Base-by-base conservation (phyloP, 1,140 invertebrate species). In the Caenorhabditis inopinata region DNA sequence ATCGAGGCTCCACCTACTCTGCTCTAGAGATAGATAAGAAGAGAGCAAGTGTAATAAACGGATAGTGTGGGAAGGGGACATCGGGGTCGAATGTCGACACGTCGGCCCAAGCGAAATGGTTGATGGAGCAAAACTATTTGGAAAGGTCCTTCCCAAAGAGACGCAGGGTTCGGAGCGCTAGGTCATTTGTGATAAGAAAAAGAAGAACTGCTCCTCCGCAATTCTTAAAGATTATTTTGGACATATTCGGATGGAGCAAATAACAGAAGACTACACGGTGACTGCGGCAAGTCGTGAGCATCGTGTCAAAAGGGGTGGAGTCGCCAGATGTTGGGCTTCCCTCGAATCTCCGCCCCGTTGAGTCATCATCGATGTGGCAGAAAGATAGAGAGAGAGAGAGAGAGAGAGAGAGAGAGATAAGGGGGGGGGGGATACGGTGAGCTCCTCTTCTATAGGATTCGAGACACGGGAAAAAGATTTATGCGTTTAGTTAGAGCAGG, bases 171-270 rank as follows among this genome's bases (percentile, higher is more conserved):
- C 6, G 14, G 38, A 42, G n/a, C n/a, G n/a, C n/a, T n/a, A 38
- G 58, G 58, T 68, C 58, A 68, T 68, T 68, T 68, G n/a, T 38
- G 58, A 68, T 68, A 68, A 68, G 27, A n/a, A n/a, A n/a, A n/a
- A n/a, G n/a, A n/a, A n/a, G n/a, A n/a, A n/a, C n/a, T n/a, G n/a
- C n/a, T n/a, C n/a, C n/a, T n/a, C n/a, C n/a, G n/a, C n/a, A n/a
- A n/a, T n/a, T n/a, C n/a, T n/a, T n/a, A n/a, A n/a, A n/a, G n/a
- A n/a, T n/a, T n/a, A n/a, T n/a, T n/a, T n/a, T n/a, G n/a, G n/a
- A n/a, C n/a, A n/a, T n/a, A n/a, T n/a, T n/a, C n/a, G n/a, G n/a
- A n/a, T n/a, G 11, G 58, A 42, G n/a, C 58, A 68, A 68, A 68
- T 68, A 38, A 38, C 29, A 14, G 14, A 42, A 5, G 38, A 42